These are phyloP conservation scores for Coracias cyanogaster DNA, from an alignment of 2,797 vertebrate species.

Conservation along the genomic window DNA sequence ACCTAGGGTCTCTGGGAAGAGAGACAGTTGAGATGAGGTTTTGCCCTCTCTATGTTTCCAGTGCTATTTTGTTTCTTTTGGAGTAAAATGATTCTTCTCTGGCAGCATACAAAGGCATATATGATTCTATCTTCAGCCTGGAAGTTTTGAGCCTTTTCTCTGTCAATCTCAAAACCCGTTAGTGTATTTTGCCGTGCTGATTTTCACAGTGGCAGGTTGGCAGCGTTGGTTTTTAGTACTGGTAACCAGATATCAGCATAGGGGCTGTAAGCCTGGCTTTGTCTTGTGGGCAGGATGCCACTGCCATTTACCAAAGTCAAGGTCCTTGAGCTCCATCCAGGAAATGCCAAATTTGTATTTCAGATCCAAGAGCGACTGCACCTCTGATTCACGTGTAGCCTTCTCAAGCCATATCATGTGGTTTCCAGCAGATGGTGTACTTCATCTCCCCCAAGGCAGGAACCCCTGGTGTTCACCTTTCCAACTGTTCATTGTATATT, in stretches of 20 bases:
- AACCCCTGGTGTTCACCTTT: background rate
- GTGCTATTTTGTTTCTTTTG: background rate
- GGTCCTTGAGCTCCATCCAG: background rate
- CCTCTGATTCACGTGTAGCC: background rate
- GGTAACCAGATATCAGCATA: background rate
- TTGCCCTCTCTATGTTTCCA: background rate
- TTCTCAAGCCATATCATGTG: background rate
- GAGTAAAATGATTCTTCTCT: background rate
- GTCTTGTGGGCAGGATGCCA: background rate
- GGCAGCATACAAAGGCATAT: background rate
- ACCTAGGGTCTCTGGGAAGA: background rate
- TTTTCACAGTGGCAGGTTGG: background rate
- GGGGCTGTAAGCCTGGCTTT: background rate
- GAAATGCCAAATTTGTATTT: background rate
- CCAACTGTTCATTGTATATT: background rate
- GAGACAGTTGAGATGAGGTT: background rate
- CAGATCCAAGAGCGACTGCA: background rate
- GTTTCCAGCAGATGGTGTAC: background rate
- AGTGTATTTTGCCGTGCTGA: background rate
- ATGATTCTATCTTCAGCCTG: background rate
- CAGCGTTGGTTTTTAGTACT: accelerated
- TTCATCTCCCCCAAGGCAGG: background rate
- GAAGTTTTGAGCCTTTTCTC: background rate
- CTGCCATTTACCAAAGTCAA: background rate
- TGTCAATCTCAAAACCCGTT: background rate